Conservation (phyloP, 2,113 vertebrate genomes). For the Anser cygnoides region DNA sequence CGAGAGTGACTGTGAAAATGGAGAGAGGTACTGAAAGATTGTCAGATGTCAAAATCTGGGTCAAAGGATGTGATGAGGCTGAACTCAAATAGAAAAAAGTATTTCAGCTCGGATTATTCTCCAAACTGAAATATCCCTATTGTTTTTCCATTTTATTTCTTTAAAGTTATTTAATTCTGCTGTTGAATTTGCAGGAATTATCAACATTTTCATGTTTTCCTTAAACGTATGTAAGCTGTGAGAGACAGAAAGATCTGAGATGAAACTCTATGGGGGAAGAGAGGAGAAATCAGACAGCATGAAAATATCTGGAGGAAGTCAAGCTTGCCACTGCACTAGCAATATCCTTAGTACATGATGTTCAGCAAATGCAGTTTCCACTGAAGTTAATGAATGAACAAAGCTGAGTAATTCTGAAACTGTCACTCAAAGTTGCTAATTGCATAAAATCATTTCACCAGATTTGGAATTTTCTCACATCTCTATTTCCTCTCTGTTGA, state of each 20-base stretch:
- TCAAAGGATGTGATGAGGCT: not conserved
- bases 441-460: slow-evolving; percentile 22
- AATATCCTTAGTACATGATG: not conserved
- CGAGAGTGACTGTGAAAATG: not conserved
- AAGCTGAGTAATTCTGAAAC: slow-evolving; percentile 34
- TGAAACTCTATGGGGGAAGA: not conserved
- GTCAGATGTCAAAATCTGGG: not conserved
- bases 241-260: not conserved
- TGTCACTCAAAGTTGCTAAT: slow-evolving; percentile 36
- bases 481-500: slow-evolving; percentile 29
- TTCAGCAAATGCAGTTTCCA: slow-evolving; percentile 29
- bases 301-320: not conserved
- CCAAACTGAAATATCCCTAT: not conserved
- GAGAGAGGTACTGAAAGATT: not conserved
- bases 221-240: not conserved
- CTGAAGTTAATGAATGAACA: slow-evolving; percentile 47
- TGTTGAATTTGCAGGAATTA: not conserved
- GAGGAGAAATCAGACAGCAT: not conserved
- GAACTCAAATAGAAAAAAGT: not conserved
- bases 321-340: not conserved
- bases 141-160: not conserved
- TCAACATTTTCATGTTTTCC: not conserved
- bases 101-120: not conserved
- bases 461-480: slow-evolving; percentile 35
- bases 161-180: not conserved